phyloP scores from a whole-genome alignment of 30 jellyfish, hydroid and myxozoan genomes.

The Catostylus mosaicus region DNA sequence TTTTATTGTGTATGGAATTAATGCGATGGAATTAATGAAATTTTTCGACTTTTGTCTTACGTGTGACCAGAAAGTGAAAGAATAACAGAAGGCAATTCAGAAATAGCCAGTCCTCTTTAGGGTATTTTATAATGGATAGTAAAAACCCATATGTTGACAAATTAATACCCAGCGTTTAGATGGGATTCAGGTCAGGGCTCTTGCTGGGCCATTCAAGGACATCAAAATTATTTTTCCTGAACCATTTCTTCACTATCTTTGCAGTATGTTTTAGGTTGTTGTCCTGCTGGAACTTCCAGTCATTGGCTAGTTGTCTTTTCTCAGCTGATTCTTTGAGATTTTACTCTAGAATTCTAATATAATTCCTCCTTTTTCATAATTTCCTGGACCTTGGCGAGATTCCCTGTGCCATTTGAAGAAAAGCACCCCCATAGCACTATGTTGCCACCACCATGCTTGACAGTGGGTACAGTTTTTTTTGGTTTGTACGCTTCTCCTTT shows the following conservation, averaged over 20 bases:
- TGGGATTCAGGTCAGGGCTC: neutral
- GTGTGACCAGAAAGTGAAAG: neutral
- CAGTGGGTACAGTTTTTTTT: neutral
- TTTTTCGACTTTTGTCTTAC: neutral
- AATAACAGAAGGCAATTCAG: neutral
- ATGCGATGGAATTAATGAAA: neutral
- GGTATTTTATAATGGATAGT: neutral
- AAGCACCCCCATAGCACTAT: neutral
- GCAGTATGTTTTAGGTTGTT: neutral
- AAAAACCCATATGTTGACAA: neutral
- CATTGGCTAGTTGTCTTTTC: neutral
- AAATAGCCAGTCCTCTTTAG: no score
- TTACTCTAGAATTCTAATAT: conserved; percentile 4
- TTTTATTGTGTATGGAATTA: no score
- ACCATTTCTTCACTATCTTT: neutral
- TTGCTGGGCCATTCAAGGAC: neutral
- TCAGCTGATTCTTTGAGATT: conserved; percentile 2
- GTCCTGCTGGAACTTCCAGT: conserved; percentile 16
- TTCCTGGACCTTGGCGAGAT: conserved; percentile 8
- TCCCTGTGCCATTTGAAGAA: neutral
- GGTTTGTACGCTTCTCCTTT: neutral
- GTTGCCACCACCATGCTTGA: neutral
- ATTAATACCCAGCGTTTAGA: neutral
- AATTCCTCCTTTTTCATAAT: neutral
- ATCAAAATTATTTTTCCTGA: neutral